These are phyloP conservation scores for Globodera rostochiensis DNA, from an alignment of 1,140 invertebrate species.

Conservation along the genomic window DNA sequence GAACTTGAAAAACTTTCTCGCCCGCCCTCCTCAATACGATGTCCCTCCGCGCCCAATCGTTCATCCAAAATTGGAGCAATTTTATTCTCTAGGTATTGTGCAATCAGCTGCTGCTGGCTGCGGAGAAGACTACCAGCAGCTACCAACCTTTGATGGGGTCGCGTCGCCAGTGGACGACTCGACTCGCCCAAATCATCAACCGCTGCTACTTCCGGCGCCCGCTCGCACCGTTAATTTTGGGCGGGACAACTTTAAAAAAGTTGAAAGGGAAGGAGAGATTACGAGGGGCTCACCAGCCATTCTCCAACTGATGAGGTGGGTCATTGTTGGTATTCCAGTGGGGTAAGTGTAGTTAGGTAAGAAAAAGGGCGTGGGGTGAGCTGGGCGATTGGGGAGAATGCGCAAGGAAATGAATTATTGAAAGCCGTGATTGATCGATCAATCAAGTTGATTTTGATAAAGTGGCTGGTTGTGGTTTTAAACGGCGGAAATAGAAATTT, in stretches of 20 bases:
- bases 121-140: background rate
- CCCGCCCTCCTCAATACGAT: background rate
- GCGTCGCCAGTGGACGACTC: background rate
- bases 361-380: background rate
- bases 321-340: background rate
- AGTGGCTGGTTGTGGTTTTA: background rate
- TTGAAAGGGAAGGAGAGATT: background rate
- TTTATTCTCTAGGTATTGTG: background rate
- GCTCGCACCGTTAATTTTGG: slow-evolving; percentile 7
- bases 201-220: background rate
- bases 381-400: background rate
- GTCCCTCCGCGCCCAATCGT: background rate
- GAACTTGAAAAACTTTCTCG: background rate
- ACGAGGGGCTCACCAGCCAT: background rate
- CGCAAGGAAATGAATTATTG: background rate
- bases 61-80: slow-evolving; percentile 13
- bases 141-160: background rate
- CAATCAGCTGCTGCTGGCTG: background rate
- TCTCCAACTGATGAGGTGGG: background rate
- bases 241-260: background rate
- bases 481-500: too few relatives aligned
- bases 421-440: background rate
- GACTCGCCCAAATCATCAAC: slow-evolving; percentile 5
- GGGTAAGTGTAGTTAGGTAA: background rate
- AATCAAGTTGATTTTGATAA: background rate